Base-by-base conservation (phyloP, 2,113 vertebrate genomes). In the Syngnathoides biaculeatus region DNA sequence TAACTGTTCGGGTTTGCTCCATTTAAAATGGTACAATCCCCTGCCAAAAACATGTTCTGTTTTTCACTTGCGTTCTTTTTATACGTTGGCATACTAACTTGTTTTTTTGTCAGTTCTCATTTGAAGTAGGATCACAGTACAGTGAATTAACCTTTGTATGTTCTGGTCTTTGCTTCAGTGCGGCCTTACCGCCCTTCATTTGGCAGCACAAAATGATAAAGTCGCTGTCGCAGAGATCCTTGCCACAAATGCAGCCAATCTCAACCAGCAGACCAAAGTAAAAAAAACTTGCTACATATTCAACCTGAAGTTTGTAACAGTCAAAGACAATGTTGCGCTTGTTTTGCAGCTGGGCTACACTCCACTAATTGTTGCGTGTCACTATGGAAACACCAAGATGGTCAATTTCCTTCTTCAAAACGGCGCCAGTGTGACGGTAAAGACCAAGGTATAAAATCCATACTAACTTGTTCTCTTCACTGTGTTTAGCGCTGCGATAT, bases 361-460 rank as follows among this genome's bases (percentile, higher is more conserved):
- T 27, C 96, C 97, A 27, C 89, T 99, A 56, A 98, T 98, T 70
- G 96, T 98, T 79, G 96, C 97, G 1, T 97, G 95, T 91, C 97
- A 99, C 89, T 98, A 99, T 68, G 97, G 97, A 58, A 98, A 98
- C 65, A 91, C 94, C 79, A 98, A 99, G 91, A 98, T 96, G 93
- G 96, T 99, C 82, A 98, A 94, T 91, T 97, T 97, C 82, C 94
- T 99, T 74, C 93, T 99, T 82, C 95, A 95, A 80, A 94, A 93
- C 0, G 94, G 94, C 69, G 96, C 96, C 52, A 92, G 90, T 47
- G 95, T 98, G 76, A 95, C 94, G 1, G 93, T 94, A 70, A 98
- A 96, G 84, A 99, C 97, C 71, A 98, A 98, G 95, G 97, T 99
- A 93, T 35, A 22, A 27, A 26, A 3, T 2, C 39, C 11, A 8